Evolutionary conservation across 2,113 vertebrate genomes (phyloP), one percentile per base, ranked within the genome.

Genomic region (Pitta sordida): DNA sequence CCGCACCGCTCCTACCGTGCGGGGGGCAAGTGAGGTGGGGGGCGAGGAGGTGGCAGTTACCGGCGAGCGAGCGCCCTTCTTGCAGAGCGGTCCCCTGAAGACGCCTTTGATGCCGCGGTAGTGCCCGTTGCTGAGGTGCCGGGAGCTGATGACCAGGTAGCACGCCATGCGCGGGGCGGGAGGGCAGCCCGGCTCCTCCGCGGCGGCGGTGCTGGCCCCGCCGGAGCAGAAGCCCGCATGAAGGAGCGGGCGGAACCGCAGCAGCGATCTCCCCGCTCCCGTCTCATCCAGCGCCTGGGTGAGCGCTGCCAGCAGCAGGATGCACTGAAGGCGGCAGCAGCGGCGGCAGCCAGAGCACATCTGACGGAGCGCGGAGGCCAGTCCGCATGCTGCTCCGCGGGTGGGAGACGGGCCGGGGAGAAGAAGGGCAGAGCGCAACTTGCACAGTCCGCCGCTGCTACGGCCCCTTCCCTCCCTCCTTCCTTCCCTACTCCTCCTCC

Each of bases 61-160:
- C 99, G 98, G 98, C 96, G 98, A 98, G 74, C 98, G 98, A 71
- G 97, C 97, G 97, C 96, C 98, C 36, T 98, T 97, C 94, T 98
- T 98, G 97, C 99, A 98, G 92, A 99, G 98, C 15, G 99, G 99
- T 93, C 99, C 99, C 94, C 99, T 98, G 98, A 99, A 99, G 98
- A 99, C 99, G 94, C 99, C 99, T 96, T 99, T 99, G 92, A 99
- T 99, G 97, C 98, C 98, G 93, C 99, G 98, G 97, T 99, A 99
- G 98, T 99, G 99, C 91, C 99, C 99, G 95, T 99, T 99, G 98
- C 98, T 99, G 96, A 99, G 99, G 96, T 99, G 99, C 92, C 99
- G 99, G 82, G 99, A 99, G 98, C 99, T 99, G 98, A 99, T 99
- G 93, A 99, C 99, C 98, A 99, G 98, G 98, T 99, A 99, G 96